phyloP scores from a whole-genome alignment of 2,888 invertebrate species.

The Dyspetes luteomarginatus region DNA sequence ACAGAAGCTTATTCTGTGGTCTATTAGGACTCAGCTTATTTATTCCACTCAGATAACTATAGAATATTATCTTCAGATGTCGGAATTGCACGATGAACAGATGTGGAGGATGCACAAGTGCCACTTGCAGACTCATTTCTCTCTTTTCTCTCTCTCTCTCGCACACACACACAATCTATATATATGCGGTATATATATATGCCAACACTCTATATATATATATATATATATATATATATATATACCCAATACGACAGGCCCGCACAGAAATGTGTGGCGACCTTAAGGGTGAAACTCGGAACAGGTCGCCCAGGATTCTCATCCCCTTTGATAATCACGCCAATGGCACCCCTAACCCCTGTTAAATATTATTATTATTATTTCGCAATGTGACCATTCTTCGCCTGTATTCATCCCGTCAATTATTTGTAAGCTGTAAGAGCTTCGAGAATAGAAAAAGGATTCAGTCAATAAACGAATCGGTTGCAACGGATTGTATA shows the following conservation, averaged over 20 bases:
- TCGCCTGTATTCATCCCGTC: neutral
- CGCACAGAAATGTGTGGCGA: neutral
- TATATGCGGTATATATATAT: too few relatives aligned
- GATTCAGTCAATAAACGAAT: neutral
- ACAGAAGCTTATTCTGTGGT: neutral
- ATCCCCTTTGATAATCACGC: constrained; percentile 26
- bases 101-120: constrained; percentile 24
- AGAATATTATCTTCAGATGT: constrained; percentile 35
- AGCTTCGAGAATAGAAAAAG: neutral
- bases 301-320: constrained; percentile 22
- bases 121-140: constrained; percentile 31
- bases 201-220: neutral
- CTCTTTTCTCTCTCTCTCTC: neutral
- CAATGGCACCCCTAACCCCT: constrained; percentile 23
- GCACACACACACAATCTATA: too few relatives aligned
- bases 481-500: neutral
- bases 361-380: neutral
- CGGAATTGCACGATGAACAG: constrained; percentile 6
- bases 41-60: neutral
- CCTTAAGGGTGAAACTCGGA: neutral
- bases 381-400: neutral
- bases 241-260: neutral
- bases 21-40: neutral
- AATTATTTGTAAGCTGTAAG: constrained; percentile 29
- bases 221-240: neutral